Percentiles rank a stretch among this genome's conserved stretches.
These are phyloP conservation scores for Xyrauchen texanus DNA, from an alignment of 2,113 vertebrate genomes.

Conservation along the genomic window DNA sequence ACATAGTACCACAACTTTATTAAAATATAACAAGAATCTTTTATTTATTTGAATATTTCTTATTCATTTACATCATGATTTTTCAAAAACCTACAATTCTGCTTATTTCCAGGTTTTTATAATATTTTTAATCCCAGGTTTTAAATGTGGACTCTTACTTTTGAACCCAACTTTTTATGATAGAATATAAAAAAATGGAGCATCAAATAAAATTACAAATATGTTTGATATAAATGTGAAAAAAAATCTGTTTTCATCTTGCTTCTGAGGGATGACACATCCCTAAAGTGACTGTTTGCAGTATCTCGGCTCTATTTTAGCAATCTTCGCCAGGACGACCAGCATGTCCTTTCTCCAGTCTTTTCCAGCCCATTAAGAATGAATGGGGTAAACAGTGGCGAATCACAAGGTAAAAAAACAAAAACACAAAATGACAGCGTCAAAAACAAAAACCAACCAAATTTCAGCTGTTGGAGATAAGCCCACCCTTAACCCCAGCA, in stretches of 20 bases:
- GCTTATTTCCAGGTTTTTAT: no score
- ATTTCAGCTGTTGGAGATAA: constrained; percentile 42
- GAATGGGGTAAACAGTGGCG: constrained; percentile 58
- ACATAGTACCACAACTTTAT: no score
- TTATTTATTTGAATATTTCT: no score
- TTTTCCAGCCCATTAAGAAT: constrained; percentile 68
- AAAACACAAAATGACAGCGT: constrained; percentile 39
- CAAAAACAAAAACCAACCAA: constrained; percentile 42
- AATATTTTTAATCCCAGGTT: no score
- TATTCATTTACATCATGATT: no score
- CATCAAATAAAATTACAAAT: not conserved
- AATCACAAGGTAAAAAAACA: constrained; percentile 45
- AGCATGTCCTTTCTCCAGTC: constrained; percentile 51
- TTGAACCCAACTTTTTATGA: no score
- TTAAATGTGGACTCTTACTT: no score
- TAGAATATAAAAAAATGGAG: not conserved
- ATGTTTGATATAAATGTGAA: not conserved
- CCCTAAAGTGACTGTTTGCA: constrained; percentile 32
- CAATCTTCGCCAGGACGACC: constrained; percentile 47
- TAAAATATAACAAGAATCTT: no score
- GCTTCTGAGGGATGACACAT: not conserved
- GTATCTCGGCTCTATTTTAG: constrained; percentile 62
- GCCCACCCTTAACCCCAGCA: constrained; percentile 41
- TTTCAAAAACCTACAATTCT: no score
- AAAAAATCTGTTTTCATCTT: not conserved